Conservation (phyloP, 2,113 vertebrate genomes). For the Muntiacus muntjak region DNA sequence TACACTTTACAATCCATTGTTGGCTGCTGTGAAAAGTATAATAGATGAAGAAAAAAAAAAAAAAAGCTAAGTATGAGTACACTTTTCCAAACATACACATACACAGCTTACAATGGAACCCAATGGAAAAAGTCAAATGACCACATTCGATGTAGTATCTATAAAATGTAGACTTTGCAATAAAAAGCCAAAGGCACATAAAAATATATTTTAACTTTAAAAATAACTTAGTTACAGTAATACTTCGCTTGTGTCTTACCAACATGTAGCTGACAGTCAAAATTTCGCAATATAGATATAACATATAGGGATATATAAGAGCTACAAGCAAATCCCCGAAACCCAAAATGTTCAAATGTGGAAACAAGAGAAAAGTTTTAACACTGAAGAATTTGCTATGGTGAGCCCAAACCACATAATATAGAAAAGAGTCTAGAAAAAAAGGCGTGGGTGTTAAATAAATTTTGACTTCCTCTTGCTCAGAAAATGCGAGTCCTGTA, state of each 20-base stretch:
- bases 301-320: conserved; percentile 70
- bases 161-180: conserved; percentile 80
- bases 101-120: conserved; percentile 79
- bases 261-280: conserved; percentile 72
- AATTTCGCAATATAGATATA: conserved; percentile 70
- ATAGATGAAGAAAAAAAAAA: conserved; percentile 72
- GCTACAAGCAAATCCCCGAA: conserved; percentile 64
- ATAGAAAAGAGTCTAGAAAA: conserved; percentile 69
- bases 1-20: conserved; percentile 65
- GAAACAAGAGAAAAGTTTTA: conserved; percentile 69
- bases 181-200: conserved; percentile 82
- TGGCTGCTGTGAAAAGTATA: conserved; percentile 71
- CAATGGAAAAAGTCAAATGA: conserved; percentile 75
- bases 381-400: conserved; percentile 58
- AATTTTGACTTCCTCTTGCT: conserved; percentile 64
- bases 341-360: conserved; percentile 70
- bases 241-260: conserved; percentile 78
- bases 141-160: conserved; percentile 76
- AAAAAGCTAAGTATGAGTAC: conserved; percentile 72
- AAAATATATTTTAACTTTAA: conserved; percentile 84
- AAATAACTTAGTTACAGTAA: conserved; percentile 85
- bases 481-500: conserved; percentile 2
- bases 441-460: conserved; percentile 73
- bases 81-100: conserved; percentile 74
- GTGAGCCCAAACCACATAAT: conserved; percentile 66